Evolutionary conservation across 2,888 invertebrate species (phyloP), one percentile per base, ranked within the genome.

Genomic region (Drosophila pullipes): DNA sequence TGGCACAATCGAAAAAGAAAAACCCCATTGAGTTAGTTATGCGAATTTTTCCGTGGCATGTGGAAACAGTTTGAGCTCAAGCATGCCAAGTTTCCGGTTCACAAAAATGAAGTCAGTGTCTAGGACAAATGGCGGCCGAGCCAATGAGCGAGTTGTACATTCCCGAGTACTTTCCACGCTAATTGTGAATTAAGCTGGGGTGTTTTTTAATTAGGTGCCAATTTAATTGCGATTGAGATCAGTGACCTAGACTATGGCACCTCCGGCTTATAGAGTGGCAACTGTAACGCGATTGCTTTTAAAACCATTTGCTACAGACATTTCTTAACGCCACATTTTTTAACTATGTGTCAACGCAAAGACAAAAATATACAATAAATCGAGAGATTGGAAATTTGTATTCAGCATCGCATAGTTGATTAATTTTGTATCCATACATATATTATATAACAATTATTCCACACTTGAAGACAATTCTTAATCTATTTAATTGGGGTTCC

Each of bases 61-160:
- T 84, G 82, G 75, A 74, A 85, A 78, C 71, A 55, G 68, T 66
- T 79, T 67, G 68, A 73, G 69, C 66, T 79, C 66, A 73, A 68
- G 67, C 69, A 71, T 68, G 67, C 53, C 50, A 54, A 69, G 81
- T 82, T 86, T 89, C 89, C 87, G 87, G 89, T 84, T 76, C 74
- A 69, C 74, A 72, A 70, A 69, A 82, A 69, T 69, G 74, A 86
- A 87, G 87, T 87, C 86, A 87, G 83, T 83, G 86, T 87, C 86
- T 87, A 87, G 86, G 86, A 85, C 86, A 89, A 82, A 80, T 73
- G 60, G 73, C 78, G 74, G 75, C 54, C 55, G 69, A 69, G 28
- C 33, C 44, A 61, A 57, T 54, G 64, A 44, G 25, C 50, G 54
- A 41, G n/a, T 22, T 44, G 33, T 54, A 49, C 49, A 35, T 49